Conservation (phyloP, 2,797 vertebrate species). For the Allobates femoralis region DNA sequence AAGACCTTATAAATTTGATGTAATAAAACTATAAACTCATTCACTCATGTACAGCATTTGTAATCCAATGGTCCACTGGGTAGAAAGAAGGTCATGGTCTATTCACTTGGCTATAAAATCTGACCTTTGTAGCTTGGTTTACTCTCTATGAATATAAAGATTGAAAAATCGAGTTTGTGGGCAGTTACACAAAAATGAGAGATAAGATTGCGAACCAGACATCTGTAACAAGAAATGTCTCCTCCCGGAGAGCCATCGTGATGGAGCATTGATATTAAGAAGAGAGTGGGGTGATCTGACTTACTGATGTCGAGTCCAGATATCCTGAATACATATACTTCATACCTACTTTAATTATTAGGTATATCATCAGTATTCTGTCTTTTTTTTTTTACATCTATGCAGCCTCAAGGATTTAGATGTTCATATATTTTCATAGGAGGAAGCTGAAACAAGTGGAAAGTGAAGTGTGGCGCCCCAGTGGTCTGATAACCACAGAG, state of each 20-base stretch:
- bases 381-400: too few relatives aligned
- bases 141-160: neutral
- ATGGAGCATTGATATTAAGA: neutral
- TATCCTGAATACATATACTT: too few relatives aligned
- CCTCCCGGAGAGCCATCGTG: neutral
- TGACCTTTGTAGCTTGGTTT: neutral
- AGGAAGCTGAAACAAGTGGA: too few relatives aligned
- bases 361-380: neutral
- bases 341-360: too few relatives aligned
- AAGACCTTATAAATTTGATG: neutral
- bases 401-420: too few relatives aligned
- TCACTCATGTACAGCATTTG: neutral
- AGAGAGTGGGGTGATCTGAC: neutral
- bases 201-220: neutral
- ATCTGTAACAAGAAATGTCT: neutral
- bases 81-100: neutral
- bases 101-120: neutral
- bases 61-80: neutral
- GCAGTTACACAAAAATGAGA: neutral
- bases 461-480: too few relatives aligned
- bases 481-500: too few relatives aligned
- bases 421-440: too few relatives aligned
- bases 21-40: neutral
- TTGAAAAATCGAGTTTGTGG: neutral
- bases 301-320: neutral